These are phyloP conservation scores for Arion vulgaris DNA, from an alignment of 1,140 invertebrate genomes.

Conservation along the genomic window DNA sequence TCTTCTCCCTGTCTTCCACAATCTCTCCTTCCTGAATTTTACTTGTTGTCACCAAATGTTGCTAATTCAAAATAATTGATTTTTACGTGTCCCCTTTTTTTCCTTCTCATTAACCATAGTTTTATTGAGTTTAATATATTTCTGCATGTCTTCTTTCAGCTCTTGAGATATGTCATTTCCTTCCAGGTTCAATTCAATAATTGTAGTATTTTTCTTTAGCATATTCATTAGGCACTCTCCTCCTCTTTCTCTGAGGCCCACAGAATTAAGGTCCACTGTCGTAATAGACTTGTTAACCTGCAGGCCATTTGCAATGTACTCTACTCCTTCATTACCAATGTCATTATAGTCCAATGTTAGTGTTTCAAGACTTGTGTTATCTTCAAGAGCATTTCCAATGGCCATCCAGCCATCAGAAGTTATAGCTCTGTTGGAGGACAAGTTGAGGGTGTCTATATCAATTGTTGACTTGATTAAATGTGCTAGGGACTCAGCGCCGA, in stretches of 20 bases:
- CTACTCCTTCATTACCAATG: constrained; percentile 55
- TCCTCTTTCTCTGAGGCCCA: constrained; percentile 50
- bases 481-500: constrained; percentile 42
- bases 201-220: constrained; percentile 55
- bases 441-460: constrained; percentile 51
- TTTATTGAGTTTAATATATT: constrained; percentile 56
- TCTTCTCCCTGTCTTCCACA: no score
- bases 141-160: constrained; percentile 48
- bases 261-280: constrained; percentile 54
- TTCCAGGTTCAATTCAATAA: constrained; percentile 56
- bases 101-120: neutral
- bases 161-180: constrained; percentile 56
- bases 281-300: constrained; percentile 50
- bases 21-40: no score
- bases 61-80: no score
- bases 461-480: constrained; percentile 45
- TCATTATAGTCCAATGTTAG: constrained; percentile 56
- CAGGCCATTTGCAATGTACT: constrained; percentile 45
- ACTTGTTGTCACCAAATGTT: no score
- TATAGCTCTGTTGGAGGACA: constrained; percentile 53
- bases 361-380: constrained; percentile 50
- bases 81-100: neutral
- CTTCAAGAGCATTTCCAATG: constrained; percentile 52
- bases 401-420: constrained; percentile 49
- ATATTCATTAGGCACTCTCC: constrained; percentile 52